phyloP scores from a whole-genome alignment of 2,888 invertebrate genomes.

The Clistopyga incitator region DNA sequence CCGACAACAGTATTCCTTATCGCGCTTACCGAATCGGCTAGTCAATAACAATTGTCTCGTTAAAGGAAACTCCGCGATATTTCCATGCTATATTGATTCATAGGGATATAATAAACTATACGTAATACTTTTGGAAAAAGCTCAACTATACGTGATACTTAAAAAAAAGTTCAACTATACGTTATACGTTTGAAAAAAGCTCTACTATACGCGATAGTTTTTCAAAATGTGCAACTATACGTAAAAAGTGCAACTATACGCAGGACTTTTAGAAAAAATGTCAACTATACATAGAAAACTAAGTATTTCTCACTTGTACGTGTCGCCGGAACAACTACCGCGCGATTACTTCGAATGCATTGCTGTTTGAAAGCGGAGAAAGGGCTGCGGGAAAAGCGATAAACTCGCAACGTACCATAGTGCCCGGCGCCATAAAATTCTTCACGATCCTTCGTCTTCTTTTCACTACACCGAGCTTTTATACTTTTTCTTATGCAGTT shows the following conservation, averaged over 20 bases:
- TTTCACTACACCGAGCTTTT: neutral
- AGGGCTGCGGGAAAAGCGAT: neutral
- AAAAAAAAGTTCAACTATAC: no score
- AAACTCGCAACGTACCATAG: neutral
- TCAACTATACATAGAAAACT: no score
- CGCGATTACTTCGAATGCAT: neutral
- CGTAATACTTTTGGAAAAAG: no score
- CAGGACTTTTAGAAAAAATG: no score
- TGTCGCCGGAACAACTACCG: no score
- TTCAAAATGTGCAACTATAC: no score
- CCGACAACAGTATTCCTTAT: neutral
- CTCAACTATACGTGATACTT: no score
- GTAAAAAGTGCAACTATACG: no score
- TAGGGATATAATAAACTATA: neutral
- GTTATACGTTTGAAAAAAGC: no score
- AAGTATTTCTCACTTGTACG: no score
- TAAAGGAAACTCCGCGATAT: neutral
- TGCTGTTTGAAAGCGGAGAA: neutral
- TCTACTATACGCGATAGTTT: no score
- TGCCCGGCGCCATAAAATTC: conserved; percentile 4
- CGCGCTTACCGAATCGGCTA: neutral
- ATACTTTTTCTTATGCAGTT: neutral
- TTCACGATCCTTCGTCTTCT: neutral
- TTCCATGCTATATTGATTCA: neutral
- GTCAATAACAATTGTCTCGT: neutral